Evolutionary conservation across 1,140 invertebrate genomes (phyloP), one percentile per base, ranked within the genome.

Genomic region (Drosophila santomea): DNA sequence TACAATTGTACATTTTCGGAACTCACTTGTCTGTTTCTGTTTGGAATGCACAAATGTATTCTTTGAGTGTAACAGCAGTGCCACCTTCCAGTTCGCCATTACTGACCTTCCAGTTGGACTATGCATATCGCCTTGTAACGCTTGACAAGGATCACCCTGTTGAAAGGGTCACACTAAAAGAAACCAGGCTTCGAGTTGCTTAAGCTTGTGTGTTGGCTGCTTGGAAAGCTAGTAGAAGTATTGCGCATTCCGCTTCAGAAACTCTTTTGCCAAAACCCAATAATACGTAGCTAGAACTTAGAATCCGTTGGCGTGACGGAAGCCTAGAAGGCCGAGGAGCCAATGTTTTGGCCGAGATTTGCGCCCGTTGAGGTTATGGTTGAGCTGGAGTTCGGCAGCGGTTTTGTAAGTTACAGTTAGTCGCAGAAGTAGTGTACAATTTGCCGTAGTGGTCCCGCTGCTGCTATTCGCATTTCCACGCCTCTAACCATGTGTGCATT

Each of bases 401-500:
- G 61, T 63, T 51, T 41, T 68, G 64, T 68, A 68, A 54, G 60
- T 68, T 38, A 47, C 36, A 64, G 58, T 63, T 67, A 63, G 41
- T 36, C 11, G 17, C 57, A 47, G 12, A 28, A 48, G 25, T 48
- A 48, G 47, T 48, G 28, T 48, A 11, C 4, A 3, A 15, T 44
- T 47, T 35, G 25, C 15, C 15, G 35, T 38, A 44, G 35, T 23
- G 28, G 57, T 48, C n/a, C 11, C 15, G 28, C 57, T 45, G 20
- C 17, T n/a, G 48, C 38, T 43, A 35, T 15, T 20, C 38, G 25
- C 45, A 50, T 66, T 55, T 58, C 44, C 63, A 56, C 36, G 35
- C 51, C 64, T 58, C 44, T 71, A 71, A 71, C 64, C 43, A 58
- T 35, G 17, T 84, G 75, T 80, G 80, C 68, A 52, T 74, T 74